These are phyloP conservation scores for Rhimphoctona megacephalus DNA, from an alignment of 2,888 invertebrate species.

Conservation along the genomic window DNA sequence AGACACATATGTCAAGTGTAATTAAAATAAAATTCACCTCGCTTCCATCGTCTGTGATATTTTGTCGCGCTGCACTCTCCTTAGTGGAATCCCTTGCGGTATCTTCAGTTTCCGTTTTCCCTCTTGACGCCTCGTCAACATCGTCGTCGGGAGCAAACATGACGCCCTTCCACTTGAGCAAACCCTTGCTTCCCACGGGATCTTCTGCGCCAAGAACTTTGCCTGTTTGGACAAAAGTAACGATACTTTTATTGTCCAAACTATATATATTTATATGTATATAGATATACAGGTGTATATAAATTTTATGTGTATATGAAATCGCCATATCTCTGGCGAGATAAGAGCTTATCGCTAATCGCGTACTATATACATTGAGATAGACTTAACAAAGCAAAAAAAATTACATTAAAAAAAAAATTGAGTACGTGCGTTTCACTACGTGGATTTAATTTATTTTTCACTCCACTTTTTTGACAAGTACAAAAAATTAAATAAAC, in stretches of 20 bases:
- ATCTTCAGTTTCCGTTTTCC: constrained; percentile 81
- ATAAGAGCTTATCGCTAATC: constrained; percentile 57
- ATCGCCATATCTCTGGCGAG: constrained; percentile 42
- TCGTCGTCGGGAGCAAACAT: constrained; percentile 90
- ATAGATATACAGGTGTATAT: background rate
- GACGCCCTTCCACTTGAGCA: constrained; percentile 92
- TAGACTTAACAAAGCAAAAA: background rate
- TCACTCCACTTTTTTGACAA: background rate
- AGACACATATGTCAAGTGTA: background rate
- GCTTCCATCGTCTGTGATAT: constrained; percentile 54
- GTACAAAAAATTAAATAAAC: background rate
- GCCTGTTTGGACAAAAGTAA: constrained; percentile 71
- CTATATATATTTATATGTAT: background rate
- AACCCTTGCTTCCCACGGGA: constrained; percentile 86
- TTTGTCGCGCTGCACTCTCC: constrained; percentile 65
- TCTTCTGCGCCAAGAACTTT: constrained; percentile 82
- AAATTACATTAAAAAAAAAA: background rate
- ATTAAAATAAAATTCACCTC: constrained; percentile 39
- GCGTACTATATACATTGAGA: background rate
- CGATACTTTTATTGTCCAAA: constrained; percentile 16
- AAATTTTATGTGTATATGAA: background rate
- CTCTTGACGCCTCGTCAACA: constrained; percentile 85
- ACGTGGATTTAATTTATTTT: background rate
- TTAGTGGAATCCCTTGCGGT: constrained; percentile 84
- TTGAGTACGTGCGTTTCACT: background rate